Evolutionary conservation across 2,797 vertebrate genomes (phyloP), one percentile per base, ranked within the genome.

Genomic region (Lepilemur septentrionalis): DNA sequence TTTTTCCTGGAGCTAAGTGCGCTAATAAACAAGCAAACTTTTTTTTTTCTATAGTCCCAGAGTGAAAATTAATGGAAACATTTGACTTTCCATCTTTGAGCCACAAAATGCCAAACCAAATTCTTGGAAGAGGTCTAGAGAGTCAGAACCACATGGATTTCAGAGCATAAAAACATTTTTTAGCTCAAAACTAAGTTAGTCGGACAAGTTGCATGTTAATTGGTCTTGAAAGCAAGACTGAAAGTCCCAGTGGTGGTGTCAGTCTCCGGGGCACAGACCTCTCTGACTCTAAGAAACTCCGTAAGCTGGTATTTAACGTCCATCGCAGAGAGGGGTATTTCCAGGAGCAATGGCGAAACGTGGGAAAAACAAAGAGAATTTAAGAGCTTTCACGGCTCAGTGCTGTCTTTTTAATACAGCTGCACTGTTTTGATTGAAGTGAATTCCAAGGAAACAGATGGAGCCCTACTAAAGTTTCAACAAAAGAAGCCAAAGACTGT

Each of bases 31-130:
- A 80, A 89, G 14, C 10, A 35, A 38, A 70, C 4, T 4, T 22
- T 23, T 72, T n/a, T 20, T 30, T 46, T 14, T 1, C 79, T 79
- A 22, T 78, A 89, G 17, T 95, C 72, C 76, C 81, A 72, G 72
- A 84, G 82, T 69, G 79, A 79, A 94, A 95, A 94, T 94, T 82
- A 93, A 96, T 59, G 75, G 76, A 95, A 94, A 94, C 41, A 96
- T 81, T 20, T 79, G 92, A 95, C 61, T 92, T 92, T 93, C 67
- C 67, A 48, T 91, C 80, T 94, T 25, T 93, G 28, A 80, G 79
- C 41, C 89, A 79, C 89, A 86, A 90, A 61, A 93, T 63, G 91
- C 67, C 95, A 96, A 89, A 86, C 18, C 83, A 50, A 75, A 95
- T 91, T 95, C 94, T 73, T 83, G 69, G 93, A 95, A 91, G 89